Conservation (phyloP, 2,113 vertebrate species). For the Boleophthalmus pectinirostris region DNA sequence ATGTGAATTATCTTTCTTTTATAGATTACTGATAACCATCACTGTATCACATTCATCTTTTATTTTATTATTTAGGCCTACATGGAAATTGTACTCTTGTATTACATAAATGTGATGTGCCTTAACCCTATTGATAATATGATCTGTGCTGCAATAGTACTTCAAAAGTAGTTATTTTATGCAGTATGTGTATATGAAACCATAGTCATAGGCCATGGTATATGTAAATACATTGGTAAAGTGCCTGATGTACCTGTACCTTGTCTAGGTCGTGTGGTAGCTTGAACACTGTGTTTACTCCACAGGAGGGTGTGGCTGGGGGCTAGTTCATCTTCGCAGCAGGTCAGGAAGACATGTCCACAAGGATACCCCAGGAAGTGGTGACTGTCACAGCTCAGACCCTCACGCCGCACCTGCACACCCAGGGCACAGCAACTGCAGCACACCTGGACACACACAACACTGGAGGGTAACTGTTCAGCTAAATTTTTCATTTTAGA, state of each 20-base stretch:
- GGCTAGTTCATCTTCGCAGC: slow-evolving; percentile 85
- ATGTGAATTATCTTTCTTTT: too few relatives aligned
- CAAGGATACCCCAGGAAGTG: slow-evolving; percentile 88
- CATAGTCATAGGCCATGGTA: background rate
- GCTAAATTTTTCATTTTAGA: background rate
- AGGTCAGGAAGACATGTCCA: slow-evolving; percentile 86
- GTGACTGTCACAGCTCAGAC: slow-evolving; percentile 78
- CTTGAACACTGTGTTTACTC: slow-evolving; percentile 72
- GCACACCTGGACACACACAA: slow-evolving; percentile 82
- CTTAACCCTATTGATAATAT: background rate
- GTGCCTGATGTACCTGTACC: slow-evolving; percentile 60
- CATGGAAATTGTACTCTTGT: too few relatives aligned
- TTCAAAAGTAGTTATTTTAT: background rate
- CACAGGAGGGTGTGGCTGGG: slow-evolving; percentile 70
- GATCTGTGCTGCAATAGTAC: background rate
- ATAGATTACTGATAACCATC: too few relatives aligned
- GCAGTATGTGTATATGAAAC: background rate
- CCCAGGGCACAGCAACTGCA: slow-evolving; percentile 92
- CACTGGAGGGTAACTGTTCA: slow-evolving; percentile 5
- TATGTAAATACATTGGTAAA: background rate
- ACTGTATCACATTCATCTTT: too few relatives aligned
- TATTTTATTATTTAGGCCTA: too few relatives aligned
- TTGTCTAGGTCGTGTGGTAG: slow-evolving; percentile 73
- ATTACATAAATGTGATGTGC: background rate
- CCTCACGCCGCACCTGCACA: slow-evolving; percentile 75